Percentiles rank a stretch among this genome's conserved stretches.
phyloP scores from a whole-genome alignment of 2,113 vertebrate species.

The Lepus americanus region DNA sequence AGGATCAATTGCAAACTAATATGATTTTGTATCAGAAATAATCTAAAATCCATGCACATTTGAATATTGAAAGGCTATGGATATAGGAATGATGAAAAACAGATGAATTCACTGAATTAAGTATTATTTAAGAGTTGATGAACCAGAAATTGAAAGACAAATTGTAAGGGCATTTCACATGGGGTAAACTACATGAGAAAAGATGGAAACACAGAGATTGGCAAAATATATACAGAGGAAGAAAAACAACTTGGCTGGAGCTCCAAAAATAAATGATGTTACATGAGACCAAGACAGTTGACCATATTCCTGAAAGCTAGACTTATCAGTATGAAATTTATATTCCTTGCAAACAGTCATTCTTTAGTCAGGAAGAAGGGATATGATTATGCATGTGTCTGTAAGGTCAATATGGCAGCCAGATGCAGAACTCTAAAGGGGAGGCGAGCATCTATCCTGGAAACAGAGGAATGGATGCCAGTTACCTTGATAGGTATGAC shows the following conservation, averaged over 20 bases:
- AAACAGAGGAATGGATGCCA: neutral
- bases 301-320: neutral
- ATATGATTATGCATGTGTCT: neutral
- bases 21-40: neutral
- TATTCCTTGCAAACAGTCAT: slow-evolving; percentile 1
- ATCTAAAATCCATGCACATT: neutral
- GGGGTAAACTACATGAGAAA: neutral
- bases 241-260: neutral
- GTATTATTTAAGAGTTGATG: neutral
- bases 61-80: neutral
- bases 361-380: slow-evolving; percentile 5
- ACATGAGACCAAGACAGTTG: neutral
- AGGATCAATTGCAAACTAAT: neutral
- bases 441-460: neutral
- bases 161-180: neutral
- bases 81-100: neutral
- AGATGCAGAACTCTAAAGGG: neutral
- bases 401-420: neutral
- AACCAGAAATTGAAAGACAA: neutral
- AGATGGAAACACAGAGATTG: neutral
- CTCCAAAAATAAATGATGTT: neutral
- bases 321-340: neutral
- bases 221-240: neutral
- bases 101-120: neutral
- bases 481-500: neutral